These are phyloP conservation scores for Drosophila kambysellisi DNA, from an alignment of 2,888 invertebrate species.

Conservation along the genomic window DNA sequence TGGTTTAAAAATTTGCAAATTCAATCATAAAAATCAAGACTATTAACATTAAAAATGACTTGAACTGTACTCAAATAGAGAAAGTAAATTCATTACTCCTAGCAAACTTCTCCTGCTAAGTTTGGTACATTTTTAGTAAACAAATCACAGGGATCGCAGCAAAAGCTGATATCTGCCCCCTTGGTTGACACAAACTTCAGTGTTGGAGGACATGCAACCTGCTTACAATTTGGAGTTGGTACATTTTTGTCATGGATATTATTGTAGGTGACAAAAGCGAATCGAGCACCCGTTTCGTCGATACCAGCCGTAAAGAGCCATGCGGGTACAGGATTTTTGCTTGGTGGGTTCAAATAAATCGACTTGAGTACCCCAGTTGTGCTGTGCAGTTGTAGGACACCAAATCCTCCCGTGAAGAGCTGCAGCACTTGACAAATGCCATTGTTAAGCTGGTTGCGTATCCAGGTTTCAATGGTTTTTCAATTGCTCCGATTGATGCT, in stretches of 20 bases:
- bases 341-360: constrained; percentile 29
- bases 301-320: constrained; percentile 58
- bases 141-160: constrained; percentile 49
- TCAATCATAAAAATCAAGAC: no score
- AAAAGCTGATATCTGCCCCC: constrained; percentile 34
- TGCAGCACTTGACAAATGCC: constrained; percentile 4
- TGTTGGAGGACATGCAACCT: constrained; percentile 13
- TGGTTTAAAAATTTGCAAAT: neutral
- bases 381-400: constrained; percentile 30
- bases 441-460: constrained; percentile 50
- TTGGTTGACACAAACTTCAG: neutral
- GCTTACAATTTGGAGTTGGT: constrained; percentile 25
- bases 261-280: constrained; percentile 54
- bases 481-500: constrained; percentile 87
- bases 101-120: constrained; percentile 3
- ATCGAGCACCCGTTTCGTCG: neutral
- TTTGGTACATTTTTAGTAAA: constrained; percentile 21
- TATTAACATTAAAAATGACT: neutral
- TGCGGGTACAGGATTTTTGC: constrained; percentile 44
- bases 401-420: constrained; percentile 52
- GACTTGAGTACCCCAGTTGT: neutral
- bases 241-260: constrained; percentile 5
- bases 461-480: constrained; percentile 85
- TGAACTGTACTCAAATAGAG: neutral
- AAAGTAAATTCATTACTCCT: neutral